Evolutionary conservation across 30 jellyfish, hydroid and myxozoan species (phyloP), one percentile per base, ranked within the genome.

Genomic region (Pseudorhiza aurosa): DNA sequence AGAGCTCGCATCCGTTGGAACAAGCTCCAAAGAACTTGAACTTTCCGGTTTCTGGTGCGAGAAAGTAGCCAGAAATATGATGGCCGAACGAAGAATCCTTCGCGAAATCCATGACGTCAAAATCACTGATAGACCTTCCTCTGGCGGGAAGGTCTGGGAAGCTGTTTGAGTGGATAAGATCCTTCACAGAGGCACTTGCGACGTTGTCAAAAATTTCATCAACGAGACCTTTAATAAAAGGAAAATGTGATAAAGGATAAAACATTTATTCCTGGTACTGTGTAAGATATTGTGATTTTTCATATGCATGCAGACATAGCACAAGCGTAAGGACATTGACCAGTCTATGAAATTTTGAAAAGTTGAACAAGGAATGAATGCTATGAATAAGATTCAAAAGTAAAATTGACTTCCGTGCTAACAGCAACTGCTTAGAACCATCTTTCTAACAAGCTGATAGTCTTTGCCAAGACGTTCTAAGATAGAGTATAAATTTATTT

Each of bases 31-130:
- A 93, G 87, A 93, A 93, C 32, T 93, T 87, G 68, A 56, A 76
- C 47, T 87, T 87, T 18, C 99, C 99, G 0, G 99, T 86, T 68
- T 93, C 99, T 19, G 92, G 89, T 65, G 99, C 99, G 9, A 93
- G 72, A 56, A 86, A 93, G 37, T 93, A 93, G 19, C 99, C 99
- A 29, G 97, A 79, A 8, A 87, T 45, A 36, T 93, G 88, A 40
- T 93, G 99, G 3, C 99, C 99, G 15, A 81, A 70, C 25, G 81
- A 55, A n/a, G 88, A 58, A 22, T 64, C 86, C 42, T 56, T 45
- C 39, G 81, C 96, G 31, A 77, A 40, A 12, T 87, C 96, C 7
- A 78, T 60, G 27, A 87, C 70, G 44, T 77, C 95, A 32, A 93
- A 93, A 60, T 93, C 96, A 30, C 73, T 32, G 7, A 93, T 58